Conservation (phyloP, 2,797 vertebrate genomes). For the Periophthalmus magnuspinnatus region DNA sequence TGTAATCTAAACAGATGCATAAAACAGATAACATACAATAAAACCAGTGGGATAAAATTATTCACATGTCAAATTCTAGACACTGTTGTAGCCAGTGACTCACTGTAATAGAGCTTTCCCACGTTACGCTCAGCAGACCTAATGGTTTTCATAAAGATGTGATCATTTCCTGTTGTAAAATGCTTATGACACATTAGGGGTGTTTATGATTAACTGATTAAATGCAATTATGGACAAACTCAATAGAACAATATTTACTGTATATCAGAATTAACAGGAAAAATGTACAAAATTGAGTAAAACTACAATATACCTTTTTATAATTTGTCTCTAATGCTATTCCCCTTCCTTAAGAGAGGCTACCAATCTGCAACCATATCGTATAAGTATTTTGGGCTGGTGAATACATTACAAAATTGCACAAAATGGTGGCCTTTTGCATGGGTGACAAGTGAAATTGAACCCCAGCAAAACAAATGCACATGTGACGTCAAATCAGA, state of each 20-base stretch:
- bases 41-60: slow-evolving; percentile 25
- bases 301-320: not conserved
- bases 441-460: not conserved
- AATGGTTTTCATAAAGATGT: slow-evolving; percentile 42
- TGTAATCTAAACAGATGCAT: slow-evolving; percentile 7
- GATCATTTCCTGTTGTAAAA: slow-evolving; percentile 43
- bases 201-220: not conserved
- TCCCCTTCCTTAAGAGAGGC: slow-evolving; percentile 17
- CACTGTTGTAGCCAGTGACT: slow-evolving; percentile 22
- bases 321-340: not conserved
- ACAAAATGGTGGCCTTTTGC: not conserved
- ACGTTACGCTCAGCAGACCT: slow-evolving; percentile 9
- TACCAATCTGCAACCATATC: not conserved
- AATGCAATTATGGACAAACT: not conserved
- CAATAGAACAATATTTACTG: not conserved
- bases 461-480: not conserved
- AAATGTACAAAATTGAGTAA: too few species aligned
- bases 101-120: slow-evolving; percentile 17
- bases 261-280: not conserved
- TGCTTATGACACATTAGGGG: not conserved
- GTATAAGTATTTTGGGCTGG: not conserved
- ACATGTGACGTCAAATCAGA: not conserved
- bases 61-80: slow-evolving; percentile 15
- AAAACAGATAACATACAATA: slow-evolving; percentile 30
- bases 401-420: not conserved